Evolutionary conservation across 2,888 invertebrate genomes (phyloP), one percentile per base, ranked within the genome.

Genomic region (Chalcis sispes): DNA sequence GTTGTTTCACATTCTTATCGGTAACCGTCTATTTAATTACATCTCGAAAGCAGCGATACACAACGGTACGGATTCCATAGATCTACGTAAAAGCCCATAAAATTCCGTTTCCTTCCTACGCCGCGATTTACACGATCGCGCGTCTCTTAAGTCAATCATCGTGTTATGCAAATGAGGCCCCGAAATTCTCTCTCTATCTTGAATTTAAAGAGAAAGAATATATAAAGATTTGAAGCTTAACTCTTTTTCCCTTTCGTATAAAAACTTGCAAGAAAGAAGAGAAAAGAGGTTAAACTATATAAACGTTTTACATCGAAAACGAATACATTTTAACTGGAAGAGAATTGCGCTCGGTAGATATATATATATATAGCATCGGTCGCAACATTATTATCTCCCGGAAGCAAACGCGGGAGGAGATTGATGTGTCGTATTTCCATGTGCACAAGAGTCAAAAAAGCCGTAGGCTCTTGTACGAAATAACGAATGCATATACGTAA

Each of bases 381-480:
- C 23, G 40, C 61, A 52, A 25, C 56, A 48, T 65, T 72, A 72
- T 65, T 72, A 72, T 72, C 65, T 64, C 72, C 72, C 65, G 72
- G 72, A 72, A 72, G 72, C 59, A n/a, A 36, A 4, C 10, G 36
- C 36, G n/a, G 46, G 13, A 32, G 32, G 50, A 72, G 72, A 72
- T 65, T 72, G 65, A 72, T 65, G 72, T 72, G 72, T 72, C 64
- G 65, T 65, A 48, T 58, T 58, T 72, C 54, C 64, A 72, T 54
- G 58, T 58, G 50, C n/a, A 52, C 32, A 48, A 32, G 69, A n/a
- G n/a, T n/a, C 59, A 59, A 70, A 70, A 59, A 59, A 59, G 25
- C 20, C 42, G 42, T 13, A 42, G 15, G 20, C 46, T 1, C 40
- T 15, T 23, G 23, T 1, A 61, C 20, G 32, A 61, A 70, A 70